phyloP scores from a whole-genome alignment of 2,888 invertebrate genomes.

The Acleris holmiana region DNA sequence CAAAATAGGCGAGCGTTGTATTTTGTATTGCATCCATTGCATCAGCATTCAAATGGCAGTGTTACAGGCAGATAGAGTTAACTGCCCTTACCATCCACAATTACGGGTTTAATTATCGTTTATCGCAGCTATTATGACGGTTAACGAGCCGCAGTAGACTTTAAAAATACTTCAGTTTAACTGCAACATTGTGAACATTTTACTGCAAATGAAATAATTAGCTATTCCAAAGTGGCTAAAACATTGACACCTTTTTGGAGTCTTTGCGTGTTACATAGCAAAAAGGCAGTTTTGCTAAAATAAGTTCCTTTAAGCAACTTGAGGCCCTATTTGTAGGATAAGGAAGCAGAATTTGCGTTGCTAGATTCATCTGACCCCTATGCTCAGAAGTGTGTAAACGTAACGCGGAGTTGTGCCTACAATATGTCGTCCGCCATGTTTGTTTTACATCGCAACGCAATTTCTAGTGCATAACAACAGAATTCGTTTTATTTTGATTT shows the following conservation, averaged over 20 bases:
- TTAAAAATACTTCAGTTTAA: slow-evolving; percentile 14
- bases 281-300: not conserved
- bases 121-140: slow-evolving; percentile 23
- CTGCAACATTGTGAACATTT: slow-evolving; percentile 1
- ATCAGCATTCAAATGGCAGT: slow-evolving; percentile 18
- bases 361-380: not conserved
- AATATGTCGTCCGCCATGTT: no score
- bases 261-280: not conserved
- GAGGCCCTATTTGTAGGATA: not conserved
- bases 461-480: no score
- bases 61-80: slow-evolving; percentile 29
- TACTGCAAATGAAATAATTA: not conserved
- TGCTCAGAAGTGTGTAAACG: not conserved
- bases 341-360: not conserved
- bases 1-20: not conserved
- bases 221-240: not conserved
- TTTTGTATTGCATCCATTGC: slow-evolving; percentile 1
- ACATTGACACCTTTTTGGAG: slow-evolving; percentile 5
- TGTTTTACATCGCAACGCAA: no score
- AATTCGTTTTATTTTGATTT: no score
- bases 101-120: slow-evolving; percentile 30
- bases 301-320: not conserved
- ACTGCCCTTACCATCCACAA: slow-evolving; percentile 25
- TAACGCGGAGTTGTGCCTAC: no score
- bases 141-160: slow-evolving; percentile 23